A percentile compares a stretch with the other conserved stretches of the same genome.
Evolutionary conservation across 2,888 invertebrate species (phyloP).

Genomic region (Apeira syringaria): DNA sequence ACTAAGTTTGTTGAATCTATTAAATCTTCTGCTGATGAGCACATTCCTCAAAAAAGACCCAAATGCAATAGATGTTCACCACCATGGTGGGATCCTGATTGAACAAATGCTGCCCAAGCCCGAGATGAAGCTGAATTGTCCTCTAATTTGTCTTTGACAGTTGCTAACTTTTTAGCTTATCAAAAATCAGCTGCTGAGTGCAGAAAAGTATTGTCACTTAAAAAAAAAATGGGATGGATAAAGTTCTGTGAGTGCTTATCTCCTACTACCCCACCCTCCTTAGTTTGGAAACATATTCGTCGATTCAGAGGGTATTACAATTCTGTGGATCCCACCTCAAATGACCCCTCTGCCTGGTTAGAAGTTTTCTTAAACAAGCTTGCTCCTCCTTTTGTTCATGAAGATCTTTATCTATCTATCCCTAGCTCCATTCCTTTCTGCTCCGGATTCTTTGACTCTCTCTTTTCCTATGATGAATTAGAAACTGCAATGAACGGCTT

Average conservation of each 20-base stretch:
- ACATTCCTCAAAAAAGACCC: too few species aligned
- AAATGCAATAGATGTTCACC: too few species aligned
- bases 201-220: neutral
- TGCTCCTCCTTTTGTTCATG: neutral
- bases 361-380: neutral
- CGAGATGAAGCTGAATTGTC: constrained; percentile 5
- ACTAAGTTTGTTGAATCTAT: too few species aligned
- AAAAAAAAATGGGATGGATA: constrained; percentile 15
- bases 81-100: too few species aligned
- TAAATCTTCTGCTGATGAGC: too few species aligned
- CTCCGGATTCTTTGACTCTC: neutral
- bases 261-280: constrained; percentile 8
- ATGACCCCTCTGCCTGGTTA: neutral
- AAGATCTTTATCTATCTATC: too few species aligned
- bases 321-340: too few species aligned
- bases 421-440: neutral
- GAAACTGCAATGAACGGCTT: constrained; percentile 10
- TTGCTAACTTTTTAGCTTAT: neutral
- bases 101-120: neutral
- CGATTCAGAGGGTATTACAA: neutral
- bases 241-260: constrained; percentile 16
- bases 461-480: too few species aligned
- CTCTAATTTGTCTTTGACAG: constrained; percentile 3
- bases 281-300: constrained; percentile 17
- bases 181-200: constrained; percentile 5